Conservation (phyloP, 2,113 vertebrate species). For the Platycercus adscitus region DNA sequence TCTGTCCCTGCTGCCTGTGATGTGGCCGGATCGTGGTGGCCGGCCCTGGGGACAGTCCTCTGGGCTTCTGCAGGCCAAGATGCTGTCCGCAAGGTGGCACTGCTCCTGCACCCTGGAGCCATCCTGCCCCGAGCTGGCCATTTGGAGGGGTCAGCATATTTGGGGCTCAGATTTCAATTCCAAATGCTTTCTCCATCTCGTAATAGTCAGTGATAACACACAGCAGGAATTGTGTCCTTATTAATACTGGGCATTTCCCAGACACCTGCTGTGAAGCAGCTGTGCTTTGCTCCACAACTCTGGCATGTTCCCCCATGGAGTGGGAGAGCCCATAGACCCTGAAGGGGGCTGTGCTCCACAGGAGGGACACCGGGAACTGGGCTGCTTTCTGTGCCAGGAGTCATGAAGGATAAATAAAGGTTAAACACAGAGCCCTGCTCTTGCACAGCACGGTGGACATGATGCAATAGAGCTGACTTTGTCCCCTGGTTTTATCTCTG, state of each 20-base stretch:
- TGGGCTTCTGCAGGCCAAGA: not conserved
- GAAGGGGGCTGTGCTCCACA: not conserved
- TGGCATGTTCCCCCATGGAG: accelerated
- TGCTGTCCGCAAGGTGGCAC: not conserved
- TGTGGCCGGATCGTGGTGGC: not conserved
- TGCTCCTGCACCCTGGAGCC: not conserved
- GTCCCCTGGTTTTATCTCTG: not conserved
- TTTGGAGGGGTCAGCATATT: accelerated
- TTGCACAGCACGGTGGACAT: accelerated
- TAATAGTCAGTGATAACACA: not conserved
- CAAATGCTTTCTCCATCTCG: not conserved
- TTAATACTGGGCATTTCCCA: not conserved
- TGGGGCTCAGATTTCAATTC: not conserved
- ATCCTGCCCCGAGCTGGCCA: not conserved
- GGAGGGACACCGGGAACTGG: not conserved
- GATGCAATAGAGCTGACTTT: not conserved
- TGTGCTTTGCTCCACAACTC: not conserved
- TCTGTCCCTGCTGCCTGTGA: not conserved
- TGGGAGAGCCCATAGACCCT: accelerated
- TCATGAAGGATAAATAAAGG: not conserved
- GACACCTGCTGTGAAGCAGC: accelerated
- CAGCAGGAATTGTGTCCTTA: not conserved
- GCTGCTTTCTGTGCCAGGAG: not conserved
- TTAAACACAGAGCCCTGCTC: not conserved
- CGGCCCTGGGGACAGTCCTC: not conserved